Evolutionary conservation across 2,888 invertebrate species (phyloP), one percentile per base, ranked within the genome.

Genomic region (Lissonota sp.): DNA sequence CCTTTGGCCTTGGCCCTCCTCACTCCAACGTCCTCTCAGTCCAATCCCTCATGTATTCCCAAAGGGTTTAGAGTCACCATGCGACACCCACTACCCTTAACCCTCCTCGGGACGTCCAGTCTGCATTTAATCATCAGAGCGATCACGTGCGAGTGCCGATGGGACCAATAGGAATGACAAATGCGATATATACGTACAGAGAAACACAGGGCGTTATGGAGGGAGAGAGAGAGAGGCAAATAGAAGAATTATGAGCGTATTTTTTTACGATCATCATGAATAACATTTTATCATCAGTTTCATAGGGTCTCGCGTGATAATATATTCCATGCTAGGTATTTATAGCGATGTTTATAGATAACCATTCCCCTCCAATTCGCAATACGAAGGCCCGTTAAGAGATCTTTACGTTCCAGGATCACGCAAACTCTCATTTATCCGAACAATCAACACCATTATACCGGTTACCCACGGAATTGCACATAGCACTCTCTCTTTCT

Each of bases 121-220:
- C 66, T 73, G 73, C 82, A 73, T 80, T 82, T 82, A 82, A 82
- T 82, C 83, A 80, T 80, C 49, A 60, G 75, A 37, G 66, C 73
- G 75, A 73, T 75, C 84, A 75, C 75, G 75, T 75, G 62, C 60
- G 74, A 62, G 66, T 49, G 64, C 74, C 79, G 58, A 63, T 73
- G 73, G 57, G 71, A 79, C 71, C 49, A 62, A 80, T 66, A 60
- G 57, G 51, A 73, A 72, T 60, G 81, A 81, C 76, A 79, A 80
- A 72, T 14, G 57, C 7, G 26, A 39, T 26, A 26, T 26, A 26
- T 26, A 26, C 5, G 12, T 10, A 66, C 10, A 16, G 7, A 46
- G 58, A n/a, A 40, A 26, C n/a, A 46, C 39, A 57, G 67, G 44
- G 10, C n/a, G 40, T 14, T 4, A 40, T 8, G 60, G 69, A 60